These are phyloP conservation scores for Erinaceus europaeus DNA, from an alignment of 2,113 vertebrate genomes.

Conservation along the genomic window DNA sequence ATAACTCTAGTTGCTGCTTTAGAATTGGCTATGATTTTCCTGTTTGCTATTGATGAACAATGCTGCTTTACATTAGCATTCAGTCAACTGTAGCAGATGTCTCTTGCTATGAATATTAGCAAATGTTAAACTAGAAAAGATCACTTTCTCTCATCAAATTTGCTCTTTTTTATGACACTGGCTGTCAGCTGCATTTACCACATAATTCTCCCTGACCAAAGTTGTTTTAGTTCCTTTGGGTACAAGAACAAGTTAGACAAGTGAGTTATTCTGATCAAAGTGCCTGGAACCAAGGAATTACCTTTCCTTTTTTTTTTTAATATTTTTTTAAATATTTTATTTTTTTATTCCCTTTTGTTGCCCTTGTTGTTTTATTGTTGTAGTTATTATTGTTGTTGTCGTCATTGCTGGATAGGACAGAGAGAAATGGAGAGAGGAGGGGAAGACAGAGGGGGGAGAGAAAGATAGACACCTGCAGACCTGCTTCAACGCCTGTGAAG, in stretches of 20 bases:
- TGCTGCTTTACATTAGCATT: not conserved
- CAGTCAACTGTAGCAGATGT: not conserved
- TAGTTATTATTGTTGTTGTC: too few species aligned
- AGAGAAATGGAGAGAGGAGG: too few species aligned
- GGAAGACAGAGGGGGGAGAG: too few species aligned
- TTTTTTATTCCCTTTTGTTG: too few species aligned
- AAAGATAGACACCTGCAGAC: too few species aligned
- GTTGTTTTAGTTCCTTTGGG: conserved; percentile 38
- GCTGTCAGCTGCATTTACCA: conserved; percentile 2
- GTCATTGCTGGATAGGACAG: too few species aligned
- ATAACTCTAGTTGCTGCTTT: not conserved
- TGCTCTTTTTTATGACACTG: not conserved
- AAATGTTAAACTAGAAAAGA: not conserved
- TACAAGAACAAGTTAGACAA: conserved; percentile 52
- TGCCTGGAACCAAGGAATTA: conserved; percentile 52
- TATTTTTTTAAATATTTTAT: too few species aligned
- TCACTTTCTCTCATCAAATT: not conserved
- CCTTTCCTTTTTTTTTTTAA: too few species aligned
- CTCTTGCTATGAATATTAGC: not conserved
- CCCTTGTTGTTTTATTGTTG: too few species aligned
- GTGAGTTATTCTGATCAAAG: conserved; percentile 67
- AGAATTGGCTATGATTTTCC: not conserved
- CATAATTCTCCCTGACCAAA: not conserved
- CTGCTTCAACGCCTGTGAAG: too few species aligned
- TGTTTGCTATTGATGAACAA: not conserved